Evolutionary conservation across 2,888 invertebrate species (phyloP).

Genomic region (Hoplodrina blanda): DNA sequence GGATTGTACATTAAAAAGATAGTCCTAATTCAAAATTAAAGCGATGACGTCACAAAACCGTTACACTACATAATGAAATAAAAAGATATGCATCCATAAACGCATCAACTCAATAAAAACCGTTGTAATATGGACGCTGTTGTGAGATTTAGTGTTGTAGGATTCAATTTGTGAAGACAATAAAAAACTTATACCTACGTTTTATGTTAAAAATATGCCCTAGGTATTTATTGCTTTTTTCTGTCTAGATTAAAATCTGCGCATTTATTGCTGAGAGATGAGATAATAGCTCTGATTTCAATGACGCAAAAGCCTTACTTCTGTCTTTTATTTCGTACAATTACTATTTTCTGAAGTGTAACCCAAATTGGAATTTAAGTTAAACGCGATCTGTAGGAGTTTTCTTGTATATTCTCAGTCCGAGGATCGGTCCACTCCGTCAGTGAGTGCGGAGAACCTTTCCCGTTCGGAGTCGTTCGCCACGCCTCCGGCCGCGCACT

Average conservation of each 20-base stretch:
- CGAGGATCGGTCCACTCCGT: slow-evolving; percentile 88
- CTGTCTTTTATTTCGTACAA: not conserved
- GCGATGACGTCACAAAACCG: slow-evolving; percentile 59
- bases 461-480: slow-evolving; percentile 85
- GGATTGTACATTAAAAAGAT: slow-evolving; percentile 30
- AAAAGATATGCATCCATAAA: slow-evolving; percentile 64
- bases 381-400: not conserved
- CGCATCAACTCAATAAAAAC: slow-evolving; percentile 61
- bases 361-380: not conserved
- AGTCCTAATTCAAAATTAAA: slow-evolving; percentile 62
- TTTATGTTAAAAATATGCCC: slow-evolving; percentile 9
- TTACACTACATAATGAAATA: slow-evolving; percentile 52
- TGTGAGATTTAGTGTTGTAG: slow-evolving; percentile 45
- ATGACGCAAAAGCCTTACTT: not conserved
- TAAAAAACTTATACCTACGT: slow-evolving; percentile 4
- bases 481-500: slow-evolving; percentile 83
- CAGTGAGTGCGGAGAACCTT: slow-evolving; percentile 87
- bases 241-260: not conserved
- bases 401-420: slow-evolving; percentile 70
- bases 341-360: not conserved
- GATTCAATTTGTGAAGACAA: slow-evolving; percentile 30
- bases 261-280: slow-evolving; percentile 1
- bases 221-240: not conserved
- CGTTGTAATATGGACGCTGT: slow-evolving; percentile 57
- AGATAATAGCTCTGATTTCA: not conserved